phyloP scores from a whole-genome alignment of 2,888 invertebrate species.

The Metallyticus violacea region DNA sequence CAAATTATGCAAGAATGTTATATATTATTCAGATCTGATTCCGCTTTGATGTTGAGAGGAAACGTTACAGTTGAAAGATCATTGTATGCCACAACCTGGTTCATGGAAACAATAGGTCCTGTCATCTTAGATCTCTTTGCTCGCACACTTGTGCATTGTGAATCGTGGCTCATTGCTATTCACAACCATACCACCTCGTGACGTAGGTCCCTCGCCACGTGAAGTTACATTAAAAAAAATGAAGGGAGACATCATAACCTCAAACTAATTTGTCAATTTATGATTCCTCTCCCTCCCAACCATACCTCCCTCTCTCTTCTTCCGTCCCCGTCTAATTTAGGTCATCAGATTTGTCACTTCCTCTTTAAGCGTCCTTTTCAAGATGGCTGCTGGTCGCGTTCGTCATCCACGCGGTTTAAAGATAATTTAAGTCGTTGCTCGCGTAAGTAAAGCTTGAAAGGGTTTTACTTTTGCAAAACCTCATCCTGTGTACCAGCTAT shows the following conservation, averaged over 20 bases:
- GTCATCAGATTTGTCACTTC: constrained; percentile 29
- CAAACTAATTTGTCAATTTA: constrained; percentile 11
- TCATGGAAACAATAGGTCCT: neutral
- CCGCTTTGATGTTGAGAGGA: no score
- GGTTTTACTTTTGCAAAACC: neutral
- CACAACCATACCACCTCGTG: constrained; percentile 4
- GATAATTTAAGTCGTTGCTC: neutral
- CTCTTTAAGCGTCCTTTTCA: constrained; percentile 25
- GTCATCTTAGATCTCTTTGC: neutral
- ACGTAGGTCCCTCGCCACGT: neutral
- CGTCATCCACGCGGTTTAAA: neutral
- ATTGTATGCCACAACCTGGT: no score
- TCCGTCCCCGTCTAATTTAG: constrained; percentile 26
- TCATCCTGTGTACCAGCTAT: neutral
- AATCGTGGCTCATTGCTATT: neutral
- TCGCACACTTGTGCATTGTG: neutral
- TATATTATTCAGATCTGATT: no score
- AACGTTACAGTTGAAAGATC: no score
- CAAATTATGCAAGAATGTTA: no score
- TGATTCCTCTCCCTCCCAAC: neutral
- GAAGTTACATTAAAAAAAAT: constrained; percentile 2
- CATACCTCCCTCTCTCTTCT: constrained; percentile 6
- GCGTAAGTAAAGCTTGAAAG: neutral
- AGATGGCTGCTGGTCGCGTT: constrained; percentile 3
- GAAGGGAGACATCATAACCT: constrained; percentile 1